A percentile compares a stretch with the other conserved stretches of the same genome.
Evolutionary conservation across 35 echinoderm and acorn worm genomes (phyloP).

Genomic region (Nesometra sesokonis): DNA sequence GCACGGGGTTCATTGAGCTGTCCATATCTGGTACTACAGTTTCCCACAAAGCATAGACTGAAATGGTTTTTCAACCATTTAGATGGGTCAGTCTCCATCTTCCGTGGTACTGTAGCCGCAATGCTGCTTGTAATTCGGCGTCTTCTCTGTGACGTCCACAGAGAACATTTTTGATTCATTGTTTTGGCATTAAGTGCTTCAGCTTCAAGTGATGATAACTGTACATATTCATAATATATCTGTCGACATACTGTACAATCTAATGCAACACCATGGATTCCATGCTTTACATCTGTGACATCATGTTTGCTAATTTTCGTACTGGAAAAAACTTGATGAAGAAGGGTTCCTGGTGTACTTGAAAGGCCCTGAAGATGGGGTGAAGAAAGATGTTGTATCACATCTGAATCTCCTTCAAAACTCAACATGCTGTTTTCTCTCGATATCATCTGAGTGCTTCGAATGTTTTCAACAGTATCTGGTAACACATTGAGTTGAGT

Average conservation of each 20-base stretch:
- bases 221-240: conserved; percentile 7
- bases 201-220: background rate
- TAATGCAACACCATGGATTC: background rate
- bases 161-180: no score
- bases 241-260: background rate
- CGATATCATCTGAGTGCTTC: background rate
- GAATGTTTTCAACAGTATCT: conserved; percentile 12
- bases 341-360: background rate
- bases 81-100: no score
- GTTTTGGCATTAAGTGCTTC: background rate
- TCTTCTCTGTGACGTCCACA: no score
- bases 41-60: background rate
- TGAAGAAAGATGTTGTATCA: background rate
- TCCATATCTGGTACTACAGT: background rate
- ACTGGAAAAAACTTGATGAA: background rate
- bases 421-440: background rate
- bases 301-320: background rate
- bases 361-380: background rate
- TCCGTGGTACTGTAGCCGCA: background rate
- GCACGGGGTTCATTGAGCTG: background rate
- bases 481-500: conserved; percentile 23
- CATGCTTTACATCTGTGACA: background rate
- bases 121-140: background rate
- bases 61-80: no score
- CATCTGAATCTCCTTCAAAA: background rate